phyloP scores from a whole-genome alignment of 2,113 vertebrate species.

The Bagarius yarrelli region DNA sequence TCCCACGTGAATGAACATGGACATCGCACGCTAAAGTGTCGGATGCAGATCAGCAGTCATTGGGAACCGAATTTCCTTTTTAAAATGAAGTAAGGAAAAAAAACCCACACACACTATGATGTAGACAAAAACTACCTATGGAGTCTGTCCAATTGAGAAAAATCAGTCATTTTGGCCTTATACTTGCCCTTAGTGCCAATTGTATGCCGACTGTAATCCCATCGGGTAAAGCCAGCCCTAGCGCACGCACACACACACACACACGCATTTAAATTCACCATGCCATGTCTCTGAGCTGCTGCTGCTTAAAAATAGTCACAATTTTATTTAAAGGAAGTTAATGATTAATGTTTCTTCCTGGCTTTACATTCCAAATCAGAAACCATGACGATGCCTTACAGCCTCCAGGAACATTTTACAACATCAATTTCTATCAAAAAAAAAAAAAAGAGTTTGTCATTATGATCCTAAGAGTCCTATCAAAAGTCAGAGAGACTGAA shows the following conservation, averaged over 20 bases:
- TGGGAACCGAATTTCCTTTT: conserved; percentile 14
- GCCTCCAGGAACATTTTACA: not conserved
- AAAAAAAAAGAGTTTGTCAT: not conserved
- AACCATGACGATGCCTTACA: not conserved
- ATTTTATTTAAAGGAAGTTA: not conserved
- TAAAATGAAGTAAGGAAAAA: conserved; percentile 15
- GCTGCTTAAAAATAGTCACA: conserved; percentile 2
- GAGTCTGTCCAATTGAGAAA: conserved; percentile 24
- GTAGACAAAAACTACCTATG: conserved; percentile 40
- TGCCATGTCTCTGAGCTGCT: conserved; percentile 25
- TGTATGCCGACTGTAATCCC: conserved; percentile 21
- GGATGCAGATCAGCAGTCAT: conserved; percentile 23
- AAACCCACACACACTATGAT: not conserved
- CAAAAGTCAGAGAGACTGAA: too few species aligned
- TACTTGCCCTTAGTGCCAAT: conserved; percentile 40
- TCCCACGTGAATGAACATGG: conserved; percentile 51
- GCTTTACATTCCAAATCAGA: conserved; percentile 36
- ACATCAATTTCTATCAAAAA: not conserved
- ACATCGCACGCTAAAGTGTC: conserved; percentile 27
- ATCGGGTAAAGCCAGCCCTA: conserved; percentile 19
- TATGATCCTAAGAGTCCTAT: not conserved
- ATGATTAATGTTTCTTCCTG: not conserved
- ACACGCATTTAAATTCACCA: conserved; percentile 37
- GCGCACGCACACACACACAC: conserved; percentile 1
- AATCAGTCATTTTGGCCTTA: conserved; percentile 32